These are phyloP conservation scores for Parotocinclus haroldoi DNA, from an alignment of 2,797 vertebrate species.

Conservation along the genomic window DNA sequence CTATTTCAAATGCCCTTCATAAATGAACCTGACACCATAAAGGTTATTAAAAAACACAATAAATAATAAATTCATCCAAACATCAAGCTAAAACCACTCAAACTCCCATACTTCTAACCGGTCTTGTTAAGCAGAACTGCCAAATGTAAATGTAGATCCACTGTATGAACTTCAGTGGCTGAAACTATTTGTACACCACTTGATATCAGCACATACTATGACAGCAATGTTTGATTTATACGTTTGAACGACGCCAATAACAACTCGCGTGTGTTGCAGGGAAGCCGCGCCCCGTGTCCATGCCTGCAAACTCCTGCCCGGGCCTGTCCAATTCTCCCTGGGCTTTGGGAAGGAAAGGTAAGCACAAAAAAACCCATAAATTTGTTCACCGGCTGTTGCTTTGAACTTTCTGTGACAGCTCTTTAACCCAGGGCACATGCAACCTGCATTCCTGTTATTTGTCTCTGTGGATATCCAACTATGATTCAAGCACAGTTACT, in stretches of 20 bases:
- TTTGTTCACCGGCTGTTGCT: not conserved
- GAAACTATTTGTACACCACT: not conserved
- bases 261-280: slow-evolving; percentile 64
- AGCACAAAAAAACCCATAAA: not conserved
- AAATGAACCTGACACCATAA: too few species aligned
- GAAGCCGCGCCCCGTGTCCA: slow-evolving; percentile 89
- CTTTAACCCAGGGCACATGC: not conserved
- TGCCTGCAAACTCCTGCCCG: slow-evolving; percentile 86
- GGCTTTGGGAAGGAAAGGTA: slow-evolving; percentile 80
- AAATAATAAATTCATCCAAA: too few species aligned
- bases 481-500: too few species aligned
- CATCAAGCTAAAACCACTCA: too few species aligned
- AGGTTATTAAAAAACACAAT: too few species aligned
- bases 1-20: too few species aligned
- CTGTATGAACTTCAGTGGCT: not conserved
- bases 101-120: too few species aligned
- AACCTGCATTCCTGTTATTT: too few species aligned
- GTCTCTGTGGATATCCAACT: too few species aligned
- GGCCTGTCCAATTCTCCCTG: slow-evolving; percentile 73
- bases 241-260: slow-evolving; percentile 24
- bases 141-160: not conserved
- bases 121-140: not conserved
- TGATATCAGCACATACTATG: not conserved
- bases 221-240: slow-evolving; percentile 17
- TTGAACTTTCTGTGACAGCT: not conserved